Evolutionary conservation across 2,113 vertebrate genomes (phyloP).

Genomic region (Condylura cristata): DNA sequence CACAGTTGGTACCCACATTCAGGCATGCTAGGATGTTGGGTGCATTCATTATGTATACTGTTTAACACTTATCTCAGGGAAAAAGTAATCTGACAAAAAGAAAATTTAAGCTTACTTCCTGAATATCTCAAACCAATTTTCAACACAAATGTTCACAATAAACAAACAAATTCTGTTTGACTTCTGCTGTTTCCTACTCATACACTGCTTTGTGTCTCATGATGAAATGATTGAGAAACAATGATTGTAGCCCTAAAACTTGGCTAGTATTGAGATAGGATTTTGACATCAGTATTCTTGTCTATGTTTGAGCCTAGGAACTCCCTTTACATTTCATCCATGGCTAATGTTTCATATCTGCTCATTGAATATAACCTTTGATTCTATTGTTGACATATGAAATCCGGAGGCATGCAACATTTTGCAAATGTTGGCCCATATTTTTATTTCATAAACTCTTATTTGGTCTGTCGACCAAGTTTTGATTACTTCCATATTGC

Average conservation of each 20-base stretch:
- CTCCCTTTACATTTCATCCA: conserved; percentile 62
- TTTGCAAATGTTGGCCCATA: conserved; percentile 69
- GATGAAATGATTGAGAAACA: background rate
- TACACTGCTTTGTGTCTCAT: background rate
- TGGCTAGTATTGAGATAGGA: background rate
- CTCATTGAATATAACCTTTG: conserved; percentile 55
- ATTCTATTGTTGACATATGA: conserved; percentile 68
- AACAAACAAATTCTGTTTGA: background rate
- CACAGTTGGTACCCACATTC: background rate
- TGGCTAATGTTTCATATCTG: conserved; percentile 73
- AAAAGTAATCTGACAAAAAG: conserved; percentile 42
- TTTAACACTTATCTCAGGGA: background rate
- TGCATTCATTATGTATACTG: background rate
- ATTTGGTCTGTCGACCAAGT: conserved; percentile 79
- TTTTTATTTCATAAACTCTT: conserved; percentile 78
- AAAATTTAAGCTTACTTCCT: background rate
- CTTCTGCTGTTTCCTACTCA: conserved; percentile 23
- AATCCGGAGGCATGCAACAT: conserved; percentile 55
- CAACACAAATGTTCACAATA: conserved; percentile 15
- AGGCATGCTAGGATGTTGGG: background rate
- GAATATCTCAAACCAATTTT: background rate
- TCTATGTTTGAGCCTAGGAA: conserved; percentile 42
- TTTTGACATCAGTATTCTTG: conserved; percentile 29
- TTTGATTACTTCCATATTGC: conserved; percentile 84
- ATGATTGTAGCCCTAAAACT: background rate